Evolutionary conservation across 2,797 vertebrate species (phyloP), one percentile per base, ranked within the genome.

Genomic region (Aeoliscus strigatus): DNA sequence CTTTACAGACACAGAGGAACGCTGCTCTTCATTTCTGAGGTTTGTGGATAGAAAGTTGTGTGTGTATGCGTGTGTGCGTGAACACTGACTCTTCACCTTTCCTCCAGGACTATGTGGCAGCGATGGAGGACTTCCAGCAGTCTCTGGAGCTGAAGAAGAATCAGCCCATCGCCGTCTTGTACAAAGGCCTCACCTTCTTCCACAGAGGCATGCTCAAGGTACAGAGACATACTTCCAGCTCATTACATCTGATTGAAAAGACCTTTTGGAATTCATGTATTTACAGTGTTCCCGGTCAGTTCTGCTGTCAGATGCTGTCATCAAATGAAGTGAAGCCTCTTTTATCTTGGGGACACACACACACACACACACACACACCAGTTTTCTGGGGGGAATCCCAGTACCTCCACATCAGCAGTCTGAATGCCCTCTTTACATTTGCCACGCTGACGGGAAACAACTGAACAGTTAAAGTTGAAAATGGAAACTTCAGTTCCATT

Each of bases 151-250:
- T 97, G 66, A 97, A 97, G 86, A 94, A 84, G 84, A 96, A 95
- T 52, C 95, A 99, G 77, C 96, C 96, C 2, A 93, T 94, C 28
- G 93, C 94, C 29, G 92, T 96, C 91, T 86, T 98, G n/a, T 98
- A 99, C 60, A 97, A 97, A 85, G 96, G 96, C 52, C 85, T 98
- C 58, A 97, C 96, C 24, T 99, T 93, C 86, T 99, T 97, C 81
- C 96, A 99, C 82, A 89, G 96, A 82, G 96, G 96, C 13, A 91
- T 97, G 85, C 69, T 99, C 37, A 96, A 96, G 91, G 96, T 96
- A 21, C 18, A 6, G 18, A 21, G 6, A 21, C 18, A 6, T 21
- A 3, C 6, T 3, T 3, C 3, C 18, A 21, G 18, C 18, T 21
- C 18, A 21, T 21, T 21, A 21, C 6, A 3, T 21, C 6, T 3